A percentile compares a stretch with the other conserved stretches of the same genome.
Evolutionary conservation across 2,797 vertebrate genomes (phyloP).

Genomic region (Gymnodraco acuticeps): DNA sequence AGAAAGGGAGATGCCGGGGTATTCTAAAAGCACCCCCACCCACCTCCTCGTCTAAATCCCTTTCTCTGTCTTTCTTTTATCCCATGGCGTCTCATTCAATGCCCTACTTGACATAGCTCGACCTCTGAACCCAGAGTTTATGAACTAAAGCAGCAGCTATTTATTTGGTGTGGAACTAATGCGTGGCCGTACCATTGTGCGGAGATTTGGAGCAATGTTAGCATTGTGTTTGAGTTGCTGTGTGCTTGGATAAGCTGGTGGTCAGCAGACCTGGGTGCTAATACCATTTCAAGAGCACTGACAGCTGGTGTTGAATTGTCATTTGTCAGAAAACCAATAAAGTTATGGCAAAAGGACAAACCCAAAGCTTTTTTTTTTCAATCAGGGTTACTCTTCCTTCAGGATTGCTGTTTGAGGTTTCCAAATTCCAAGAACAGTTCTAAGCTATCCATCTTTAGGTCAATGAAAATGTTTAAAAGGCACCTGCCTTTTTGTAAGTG

Average conservation of each 20-base stretch:
- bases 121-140: constrained; percentile 83
- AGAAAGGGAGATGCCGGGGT: constrained; percentile 73
- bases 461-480: constrained; percentile 5
- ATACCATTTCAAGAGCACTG: constrained; percentile 59
- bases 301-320: constrained; percentile 50
- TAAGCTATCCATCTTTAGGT: constrained; percentile 29
- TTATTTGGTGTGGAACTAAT: constrained; percentile 78
- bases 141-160: constrained; percentile 82
- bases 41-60: constrained; percentile 73
- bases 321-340: constrained; percentile 47
- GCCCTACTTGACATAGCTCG: constrained; percentile 81
- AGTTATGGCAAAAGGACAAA: constrained; percentile 36
- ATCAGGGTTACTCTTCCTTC: not conserved
- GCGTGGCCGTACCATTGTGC: constrained; percentile 70
- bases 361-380: not conserved
- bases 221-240: constrained; percentile 67
- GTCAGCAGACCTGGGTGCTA: constrained; percentile 61
- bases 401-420: constrained; percentile 6
- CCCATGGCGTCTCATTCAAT: constrained; percentile 81
- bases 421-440: constrained; percentile 15
- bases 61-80: constrained; percentile 78
- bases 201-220: constrained; percentile 74
- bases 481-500: constrained; percentile 55
- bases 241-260: constrained; percentile 74
- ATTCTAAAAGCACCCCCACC: constrained; percentile 73